Evolutionary conservation across 2,888 invertebrate genomes (phyloP).

Genomic region (Rugalucina vietnamica): DNA sequence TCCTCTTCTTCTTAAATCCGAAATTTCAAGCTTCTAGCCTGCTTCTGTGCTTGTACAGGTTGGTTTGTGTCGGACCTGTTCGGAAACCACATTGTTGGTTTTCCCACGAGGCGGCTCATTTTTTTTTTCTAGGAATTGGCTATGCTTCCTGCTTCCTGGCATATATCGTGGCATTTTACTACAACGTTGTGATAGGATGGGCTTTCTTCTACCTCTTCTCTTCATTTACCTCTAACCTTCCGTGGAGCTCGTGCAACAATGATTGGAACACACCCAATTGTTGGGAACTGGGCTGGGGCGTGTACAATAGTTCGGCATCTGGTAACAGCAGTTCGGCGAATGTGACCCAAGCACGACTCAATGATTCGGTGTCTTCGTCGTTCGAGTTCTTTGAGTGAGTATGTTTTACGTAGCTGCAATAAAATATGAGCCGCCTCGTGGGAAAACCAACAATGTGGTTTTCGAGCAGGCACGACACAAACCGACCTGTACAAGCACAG

Average conservation of each 20-base stretch:
- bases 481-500: too few relatives aligned
- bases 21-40: too few relatives aligned
- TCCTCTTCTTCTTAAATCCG: too few relatives aligned
- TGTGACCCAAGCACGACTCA: conserved; percentile 38
- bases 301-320: conserved; percentile 65
- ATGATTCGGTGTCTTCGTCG: conserved; percentile 86
- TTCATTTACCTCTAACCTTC: conserved; percentile 88
- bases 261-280: conserved; percentile 92
- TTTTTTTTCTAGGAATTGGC: conserved; percentile 88
- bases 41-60: too few relatives aligned
- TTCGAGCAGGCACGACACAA: too few relatives aligned
- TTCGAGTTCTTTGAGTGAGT: conserved; percentile 63
- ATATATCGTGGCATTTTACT: conserved; percentile 83
- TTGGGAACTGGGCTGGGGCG: conserved; percentile 75
- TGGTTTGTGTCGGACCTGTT: too few relatives aligned
- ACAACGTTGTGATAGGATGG: conserved; percentile 94
- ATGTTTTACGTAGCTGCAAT: not conserved
- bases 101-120: too few relatives aligned
- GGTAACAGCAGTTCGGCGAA: conserved; percentile 24
- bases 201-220: conserved; percentile 92
- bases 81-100: too few relatives aligned
- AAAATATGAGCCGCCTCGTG: too few relatives aligned
- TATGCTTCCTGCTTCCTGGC: conserved; percentile 83
- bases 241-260: conserved; percentile 93
- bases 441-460: too few relatives aligned